Conservation (phyloP, 2,888 invertebrate species). For the Monopis laevigella region DNA sequence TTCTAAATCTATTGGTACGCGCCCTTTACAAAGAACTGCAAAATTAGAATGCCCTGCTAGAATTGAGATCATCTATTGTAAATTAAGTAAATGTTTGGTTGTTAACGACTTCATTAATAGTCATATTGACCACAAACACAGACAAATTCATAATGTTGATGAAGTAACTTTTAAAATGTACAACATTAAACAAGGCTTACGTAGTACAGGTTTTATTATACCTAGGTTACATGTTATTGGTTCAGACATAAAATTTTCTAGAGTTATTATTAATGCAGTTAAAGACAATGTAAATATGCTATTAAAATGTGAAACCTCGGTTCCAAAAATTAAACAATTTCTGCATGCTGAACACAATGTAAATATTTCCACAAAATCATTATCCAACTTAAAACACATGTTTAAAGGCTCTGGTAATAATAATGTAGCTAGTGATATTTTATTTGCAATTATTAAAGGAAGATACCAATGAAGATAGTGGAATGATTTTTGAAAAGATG, state of each 20-base stretch:
- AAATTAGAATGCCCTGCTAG: not conserved
- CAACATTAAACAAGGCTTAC: not conserved
- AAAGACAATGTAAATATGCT: not conserved
- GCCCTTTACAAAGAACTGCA: not conserved
- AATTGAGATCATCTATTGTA: not conserved
- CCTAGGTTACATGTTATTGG: not conserved
- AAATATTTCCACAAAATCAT: not conserved
- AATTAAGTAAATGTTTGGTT: not conserved
- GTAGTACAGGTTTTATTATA: not conserved
- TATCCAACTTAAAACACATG: not conserved
- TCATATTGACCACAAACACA: not conserved
- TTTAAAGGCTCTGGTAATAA: not conserved
- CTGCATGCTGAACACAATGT: not conserved
- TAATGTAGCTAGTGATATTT: not conserved
- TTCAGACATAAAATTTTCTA: not conserved
- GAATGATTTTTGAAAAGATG: conserved; percentile 9
- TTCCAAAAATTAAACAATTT: not conserved
- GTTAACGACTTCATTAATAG: not conserved
- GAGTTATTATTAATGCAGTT: not conserved
- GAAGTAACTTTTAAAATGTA: not conserved
- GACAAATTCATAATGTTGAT: not conserved
- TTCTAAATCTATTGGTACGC: not conserved
- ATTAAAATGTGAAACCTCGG: not conserved
- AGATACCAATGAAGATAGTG: not conserved
- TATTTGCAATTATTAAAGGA: not conserved